phyloP scores from a whole-genome alignment of 2,888 invertebrate genomes.

The Apoda limacodes region DNA sequence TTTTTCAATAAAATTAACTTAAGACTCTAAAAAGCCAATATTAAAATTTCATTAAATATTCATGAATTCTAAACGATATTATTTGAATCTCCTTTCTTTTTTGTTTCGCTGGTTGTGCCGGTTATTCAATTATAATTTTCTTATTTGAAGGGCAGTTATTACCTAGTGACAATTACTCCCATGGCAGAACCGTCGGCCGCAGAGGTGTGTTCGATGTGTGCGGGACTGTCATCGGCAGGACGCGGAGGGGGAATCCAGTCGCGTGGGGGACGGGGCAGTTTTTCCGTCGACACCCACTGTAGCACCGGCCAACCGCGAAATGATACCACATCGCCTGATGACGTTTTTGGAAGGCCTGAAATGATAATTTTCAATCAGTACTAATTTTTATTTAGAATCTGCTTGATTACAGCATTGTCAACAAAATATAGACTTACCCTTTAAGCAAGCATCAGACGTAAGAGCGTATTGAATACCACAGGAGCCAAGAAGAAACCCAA shows the following conservation, averaged over 20 bases:
- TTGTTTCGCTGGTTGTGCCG: no score
- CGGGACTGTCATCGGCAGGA: constrained; percentile 92
- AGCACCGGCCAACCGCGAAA: constrained; percentile 97
- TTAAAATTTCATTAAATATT: no score
- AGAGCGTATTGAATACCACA: constrained; percentile 96
- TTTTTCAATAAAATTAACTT: no score
- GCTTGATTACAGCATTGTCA: no score
- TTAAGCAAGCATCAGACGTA: constrained; percentile 97
- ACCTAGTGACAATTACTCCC: constrained; percentile 92
- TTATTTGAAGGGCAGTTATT: no score
- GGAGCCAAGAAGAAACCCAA: constrained; percentile 96
- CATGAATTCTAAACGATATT: no score
- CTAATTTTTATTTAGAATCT: no score
- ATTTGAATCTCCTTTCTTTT: no score
- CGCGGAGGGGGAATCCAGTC: constrained; percentile 97
- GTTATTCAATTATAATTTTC: no score
- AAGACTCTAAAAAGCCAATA: no score
- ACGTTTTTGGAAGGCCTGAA: constrained; percentile 78
- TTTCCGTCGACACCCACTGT: constrained; percentile 99
- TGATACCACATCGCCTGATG: constrained; percentile 85
- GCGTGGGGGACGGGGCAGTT: constrained; percentile 92
- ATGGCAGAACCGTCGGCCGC: constrained; percentile 93
- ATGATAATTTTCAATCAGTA: neutral
- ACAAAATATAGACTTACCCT: no score
- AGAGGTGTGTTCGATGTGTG: constrained; percentile 97